Percentiles rank a stretch among this genome's conserved stretches.
phyloP scores from a whole-genome alignment of 2,888 invertebrate species.

The Trachelus stipa region DNA sequence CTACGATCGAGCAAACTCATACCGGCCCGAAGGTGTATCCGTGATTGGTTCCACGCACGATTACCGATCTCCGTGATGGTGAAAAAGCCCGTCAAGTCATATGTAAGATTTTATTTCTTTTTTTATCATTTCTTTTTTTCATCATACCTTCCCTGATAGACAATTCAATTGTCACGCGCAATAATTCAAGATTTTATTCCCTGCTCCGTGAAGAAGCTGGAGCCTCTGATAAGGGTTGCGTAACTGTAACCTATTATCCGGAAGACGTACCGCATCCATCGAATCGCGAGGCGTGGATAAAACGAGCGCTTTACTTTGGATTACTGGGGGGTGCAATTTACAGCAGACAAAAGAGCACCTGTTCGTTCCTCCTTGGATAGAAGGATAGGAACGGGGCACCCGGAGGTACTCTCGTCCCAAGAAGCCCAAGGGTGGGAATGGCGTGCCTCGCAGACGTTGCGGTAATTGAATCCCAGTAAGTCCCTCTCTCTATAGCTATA shows the following conservation, averaged over 20 bases:
- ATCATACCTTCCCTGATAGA: background rate
- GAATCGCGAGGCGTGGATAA: slow-evolving; percentile 60
- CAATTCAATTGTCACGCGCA: background rate
- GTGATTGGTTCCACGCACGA: background rate
- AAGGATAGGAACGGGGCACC: slow-evolving; percentile 40
- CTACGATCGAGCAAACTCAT: slow-evolving; percentile 58
- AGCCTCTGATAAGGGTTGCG: background rate
- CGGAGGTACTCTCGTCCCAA: background rate
- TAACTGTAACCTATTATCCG: slow-evolving; percentile 54
- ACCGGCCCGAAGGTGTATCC: background rate
- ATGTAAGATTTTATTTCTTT: background rate
- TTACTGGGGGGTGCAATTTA: slow-evolving; percentile 64
- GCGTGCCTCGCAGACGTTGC: slow-evolving; percentile 65
- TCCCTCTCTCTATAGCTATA: slow-evolving; percentile 45
- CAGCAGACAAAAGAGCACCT: slow-evolving; percentile 63
- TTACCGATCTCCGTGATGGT: background rate
- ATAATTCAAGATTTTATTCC: background rate
- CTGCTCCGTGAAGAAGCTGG: background rate
- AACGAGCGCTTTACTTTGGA: slow-evolving; percentile 67
- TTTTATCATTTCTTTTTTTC: background rate
- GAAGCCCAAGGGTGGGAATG: slow-evolving; percentile 47
- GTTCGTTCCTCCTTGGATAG: slow-evolving; percentile 52
- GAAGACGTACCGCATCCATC: slow-evolving; percentile 64
- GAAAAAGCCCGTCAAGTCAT: background rate
- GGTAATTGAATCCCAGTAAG: slow-evolving; percentile 66